phyloP scores from a whole-genome alignment of 2,113 vertebrate genomes.

The Coptodon rendalli region DNA sequence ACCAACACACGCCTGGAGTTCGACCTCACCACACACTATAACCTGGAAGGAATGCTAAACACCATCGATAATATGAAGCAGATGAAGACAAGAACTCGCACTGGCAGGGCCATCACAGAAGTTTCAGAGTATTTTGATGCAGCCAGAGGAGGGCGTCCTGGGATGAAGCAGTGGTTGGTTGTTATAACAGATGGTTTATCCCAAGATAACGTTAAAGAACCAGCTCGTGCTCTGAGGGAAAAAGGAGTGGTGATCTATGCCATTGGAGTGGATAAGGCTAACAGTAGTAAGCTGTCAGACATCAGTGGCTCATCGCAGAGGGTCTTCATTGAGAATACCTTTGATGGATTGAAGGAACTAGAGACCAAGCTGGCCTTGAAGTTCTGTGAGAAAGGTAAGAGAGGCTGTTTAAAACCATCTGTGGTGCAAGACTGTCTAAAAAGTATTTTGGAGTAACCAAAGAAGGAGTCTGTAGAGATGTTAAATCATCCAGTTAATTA shows the following conservation, averaged over 20 bases:
- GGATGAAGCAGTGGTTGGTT: slow-evolving; percentile 63
- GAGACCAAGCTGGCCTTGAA: slow-evolving; percentile 61
- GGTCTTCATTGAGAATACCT: slow-evolving; percentile 50
- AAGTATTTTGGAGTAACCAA: background rate
- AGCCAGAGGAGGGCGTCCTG: slow-evolving; percentile 61
- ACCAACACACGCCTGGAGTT: slow-evolving; percentile 50
- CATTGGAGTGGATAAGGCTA: slow-evolving; percentile 59
- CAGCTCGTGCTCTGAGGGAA: slow-evolving; percentile 64
- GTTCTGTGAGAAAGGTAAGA: slow-evolving; percentile 70
- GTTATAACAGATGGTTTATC: slow-evolving; percentile 71
- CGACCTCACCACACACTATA: slow-evolving; percentile 27
- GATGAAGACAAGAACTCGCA: slow-evolving; percentile 32
- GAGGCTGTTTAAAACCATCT: background rate
- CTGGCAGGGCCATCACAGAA: slow-evolving; percentile 60
- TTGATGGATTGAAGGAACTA: slow-evolving; percentile 54
- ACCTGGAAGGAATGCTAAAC: slow-evolving; percentile 11
- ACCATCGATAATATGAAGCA: slow-evolving; percentile 56
- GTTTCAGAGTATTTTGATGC: slow-evolving; percentile 61
- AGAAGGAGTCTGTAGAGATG: background rate
- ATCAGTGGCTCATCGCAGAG: slow-evolving; percentile 59
- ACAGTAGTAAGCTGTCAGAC: slow-evolving; percentile 55
- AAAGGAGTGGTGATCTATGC: slow-evolving; percentile 67
- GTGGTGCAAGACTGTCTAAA: background rate
- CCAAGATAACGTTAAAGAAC: slow-evolving; percentile 50
- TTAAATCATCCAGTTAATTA: background rate